These are phyloP conservation scores for Oryctes rhinoceros DNA, from an alignment of 1,140 invertebrate species.

Conservation along the genomic window DNA sequence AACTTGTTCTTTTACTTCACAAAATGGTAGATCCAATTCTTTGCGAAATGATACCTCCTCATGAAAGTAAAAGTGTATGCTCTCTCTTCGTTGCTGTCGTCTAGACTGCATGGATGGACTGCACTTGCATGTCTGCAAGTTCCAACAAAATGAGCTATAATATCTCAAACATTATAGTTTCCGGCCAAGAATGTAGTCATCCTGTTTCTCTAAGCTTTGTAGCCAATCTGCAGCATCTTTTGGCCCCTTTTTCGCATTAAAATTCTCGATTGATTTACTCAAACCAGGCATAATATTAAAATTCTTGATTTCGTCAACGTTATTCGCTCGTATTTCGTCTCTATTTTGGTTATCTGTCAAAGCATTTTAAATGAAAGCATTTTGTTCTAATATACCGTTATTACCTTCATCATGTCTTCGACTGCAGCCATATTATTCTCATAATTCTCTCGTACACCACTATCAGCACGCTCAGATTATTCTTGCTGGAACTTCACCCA, in stretches of 20 bases:
- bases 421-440: no score
- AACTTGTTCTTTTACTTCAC: constrained; percentile 28
- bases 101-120: background rate
- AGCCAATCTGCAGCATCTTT: constrained; percentile 25
- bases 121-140: background rate
- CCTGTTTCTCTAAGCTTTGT: constrained; percentile 2
- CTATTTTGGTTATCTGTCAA: background rate
- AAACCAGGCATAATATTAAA: constrained; percentile 28
- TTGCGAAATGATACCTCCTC: constrained; percentile 3
- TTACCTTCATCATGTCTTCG: background rate
- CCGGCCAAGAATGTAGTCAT: constrained; percentile 24
- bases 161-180: constrained; percentile 18
- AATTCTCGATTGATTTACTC: constrained; percentile 22
- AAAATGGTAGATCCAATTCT: constrained; percentile 16
- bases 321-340: background rate
- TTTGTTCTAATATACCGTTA: background rate
- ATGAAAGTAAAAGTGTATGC: constrained; percentile 15
- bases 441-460: background rate
- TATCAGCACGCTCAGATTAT: background rate
- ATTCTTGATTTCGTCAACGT: background rate
- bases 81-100: constrained; percentile 14
- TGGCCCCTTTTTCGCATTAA: constrained; percentile 9
- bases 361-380: background rate
- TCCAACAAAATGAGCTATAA: background rate
- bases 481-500: background rate